Evolutionary conservation across 2,113 vertebrate species (phyloP), one percentile per base, ranked within the genome.

Genomic region (Atrichornis clamosus): DNA sequence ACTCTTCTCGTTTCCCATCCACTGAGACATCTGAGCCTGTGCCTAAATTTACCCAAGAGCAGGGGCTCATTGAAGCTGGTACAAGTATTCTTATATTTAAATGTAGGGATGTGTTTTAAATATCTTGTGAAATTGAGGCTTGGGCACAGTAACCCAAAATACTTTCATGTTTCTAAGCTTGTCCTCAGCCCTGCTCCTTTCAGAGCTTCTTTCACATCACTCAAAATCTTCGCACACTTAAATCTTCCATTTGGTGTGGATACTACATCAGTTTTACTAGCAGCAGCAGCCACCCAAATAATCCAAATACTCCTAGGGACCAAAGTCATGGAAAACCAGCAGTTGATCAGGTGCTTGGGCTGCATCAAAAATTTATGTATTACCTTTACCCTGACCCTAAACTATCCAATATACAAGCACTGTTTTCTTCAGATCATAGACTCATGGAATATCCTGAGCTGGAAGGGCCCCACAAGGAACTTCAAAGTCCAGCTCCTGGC

Each of bases 81-180:
- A 28, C 46, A 88, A 90, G 19, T 9, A 62, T 77, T 91, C 81
- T 39, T 35, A 41, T 22, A 55, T 30, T 42, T 76, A 78, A 84
- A 49, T 59, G 58, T 19, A 87, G 78, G 50, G 75, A 95, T 68
- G 72, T 86, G 79, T 82, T 97, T 94, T 77, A 95, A 95, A 83
- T 90, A 91, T 35, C 78, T 95, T 32, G 30, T 87, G 82, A 79
- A 96, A 87, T 6, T 58, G 59, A 90, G 84, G 87, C 46, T 91
- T 83, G 50, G 50, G 91, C 13, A 3, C 63, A 77, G 65, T n/a
- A 74, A 94, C 65, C 42, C 75, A 83, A 76, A 95, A 96, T 91
- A 83, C 42, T 93, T 82, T 4, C 50, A 23, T 0, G 1, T 87
- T 93, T 87, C 81, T 81, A 92, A 90, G 88, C 88, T 86, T 44